Evolutionary conservation across 1,140 invertebrate species (phyloP).

Genomic region (Drosophila kepulauana): DNA sequence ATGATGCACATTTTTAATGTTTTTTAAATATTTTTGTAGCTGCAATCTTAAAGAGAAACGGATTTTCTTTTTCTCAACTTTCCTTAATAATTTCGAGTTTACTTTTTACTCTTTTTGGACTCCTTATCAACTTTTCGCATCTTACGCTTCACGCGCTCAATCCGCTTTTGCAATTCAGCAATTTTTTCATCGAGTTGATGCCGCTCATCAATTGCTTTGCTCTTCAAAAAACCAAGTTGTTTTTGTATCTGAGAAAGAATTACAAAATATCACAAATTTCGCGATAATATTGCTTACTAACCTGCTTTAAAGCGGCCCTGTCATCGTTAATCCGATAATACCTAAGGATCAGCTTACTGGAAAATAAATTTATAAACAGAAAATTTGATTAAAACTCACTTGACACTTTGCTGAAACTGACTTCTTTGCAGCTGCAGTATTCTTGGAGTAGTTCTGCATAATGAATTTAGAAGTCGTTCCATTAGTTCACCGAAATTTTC

Average conservation of each 20-base stretch:
- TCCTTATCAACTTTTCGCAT: background rate
- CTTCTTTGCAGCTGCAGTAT: background rate
- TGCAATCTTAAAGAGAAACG: too few species aligned
- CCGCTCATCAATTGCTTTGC: conserved; percentile 3
- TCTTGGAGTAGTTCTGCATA: background rate
- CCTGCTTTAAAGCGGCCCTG: background rate
- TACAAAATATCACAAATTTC: background rate
- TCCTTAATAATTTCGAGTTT: background rate
- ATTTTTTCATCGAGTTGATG: conserved; percentile 8
- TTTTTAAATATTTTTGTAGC: too few species aligned
- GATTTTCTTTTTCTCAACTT: too few species aligned
- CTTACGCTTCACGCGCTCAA: background rate
- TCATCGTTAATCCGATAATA: background rate
- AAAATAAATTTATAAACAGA: background rate
- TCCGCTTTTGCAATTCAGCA: conserved; percentile 4
- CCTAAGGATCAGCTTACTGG: background rate
- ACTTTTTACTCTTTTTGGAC: background rate
- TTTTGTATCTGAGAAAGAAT: background rate
- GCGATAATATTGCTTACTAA: background rate
- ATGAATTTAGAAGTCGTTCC: background rate
- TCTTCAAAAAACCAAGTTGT: background rate
- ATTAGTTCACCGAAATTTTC: background rate
- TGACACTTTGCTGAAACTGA: conserved; percentile 5
- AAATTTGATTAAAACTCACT: background rate
- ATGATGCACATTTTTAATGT: too few species aligned